Base-by-base conservation (phyloP, 2,113 vertebrate genomes). In the Dinomys branickii region DNA sequence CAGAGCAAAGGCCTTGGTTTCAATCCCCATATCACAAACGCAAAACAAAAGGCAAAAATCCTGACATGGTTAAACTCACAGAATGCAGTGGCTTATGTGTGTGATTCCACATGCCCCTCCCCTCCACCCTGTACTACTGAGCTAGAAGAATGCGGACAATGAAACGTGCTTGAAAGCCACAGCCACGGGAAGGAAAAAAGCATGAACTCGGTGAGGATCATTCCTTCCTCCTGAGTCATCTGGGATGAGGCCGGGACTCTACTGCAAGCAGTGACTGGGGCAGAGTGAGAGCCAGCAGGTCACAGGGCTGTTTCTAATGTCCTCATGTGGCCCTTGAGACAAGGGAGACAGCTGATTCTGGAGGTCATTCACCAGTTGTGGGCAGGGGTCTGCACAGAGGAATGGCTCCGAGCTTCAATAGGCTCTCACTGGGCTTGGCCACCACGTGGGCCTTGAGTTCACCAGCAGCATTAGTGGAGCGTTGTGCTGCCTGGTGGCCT, bases 81-180 rank as follows among this genome's bases (percentile, higher is more conserved):
- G 65, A 82, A 56, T 67, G 50, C 73, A 81, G 67, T 2, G 61
- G n/a, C 50, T 61, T 73, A 12, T 4, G 19, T 59, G 56, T 75
- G 44, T n/a, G 52, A 54, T 82, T 88, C 63, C 16, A 9, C 13
- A 8, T 50, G 6, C 11, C 59, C 26, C 44, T 13, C n/a, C 24
- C 5, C 44, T 7, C 41, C 9, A 52, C 14, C 7, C 19, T 3
- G 7, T 6, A 22, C 24, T 77, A 20, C 59, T n/a, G 28, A 59
- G 81, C 59, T 20, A 33, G 26, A 67, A 78, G 33, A 59, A 94
- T 35, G 61, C 52, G 54, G 52, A 69, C 61, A 35, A 33, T 85
- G 63, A 90, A 90, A 87, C 44, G 38, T 16, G 56, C 50, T 59
- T 19, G 82, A 85, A 96, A 91, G 47, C 8, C 90, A 83, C 58